These are phyloP conservation scores for Tonatia bakeri DNA, from an alignment of 2,113 vertebrate genomes.

Conservation along the genomic window DNA sequence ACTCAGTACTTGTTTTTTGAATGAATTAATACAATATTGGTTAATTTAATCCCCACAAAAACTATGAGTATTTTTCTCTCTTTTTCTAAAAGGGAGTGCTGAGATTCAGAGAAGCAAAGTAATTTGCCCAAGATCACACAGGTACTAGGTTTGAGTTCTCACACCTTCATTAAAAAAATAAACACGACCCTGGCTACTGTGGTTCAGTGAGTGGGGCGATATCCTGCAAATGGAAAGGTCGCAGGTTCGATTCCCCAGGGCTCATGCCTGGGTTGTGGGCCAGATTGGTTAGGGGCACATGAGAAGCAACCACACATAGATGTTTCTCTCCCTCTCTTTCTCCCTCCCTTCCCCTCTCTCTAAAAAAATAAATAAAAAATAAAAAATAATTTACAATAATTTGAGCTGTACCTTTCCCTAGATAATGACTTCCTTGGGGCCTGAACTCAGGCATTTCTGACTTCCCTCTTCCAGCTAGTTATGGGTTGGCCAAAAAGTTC, in stretches of 20 bases:
- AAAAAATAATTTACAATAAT: neutral
- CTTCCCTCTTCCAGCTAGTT: neutral
- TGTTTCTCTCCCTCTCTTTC: neutral
- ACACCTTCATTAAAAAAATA: neutral
- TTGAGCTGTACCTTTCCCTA: neutral
- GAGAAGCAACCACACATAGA: too few relatives aligned
- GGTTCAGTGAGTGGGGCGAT: too few relatives aligned
- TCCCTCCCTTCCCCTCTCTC: neutral
- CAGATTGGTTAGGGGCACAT: too few relatives aligned
- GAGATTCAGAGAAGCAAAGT: neutral
- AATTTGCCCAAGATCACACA: neutral
- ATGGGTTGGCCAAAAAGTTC: too few relatives aligned
- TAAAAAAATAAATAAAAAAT: neutral
- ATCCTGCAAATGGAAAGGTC: too few relatives aligned
- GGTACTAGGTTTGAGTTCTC: neutral
- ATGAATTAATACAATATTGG: neutral
- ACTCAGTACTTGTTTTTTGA: neutral
- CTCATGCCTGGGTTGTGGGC: too few relatives aligned
- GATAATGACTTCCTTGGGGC: conserved; percentile 16
- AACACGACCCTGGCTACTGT: neutral
- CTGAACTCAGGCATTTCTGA: neutral
- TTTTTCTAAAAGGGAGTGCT: neutral
- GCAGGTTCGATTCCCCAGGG: too few relatives aligned
- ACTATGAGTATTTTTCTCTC: neutral
- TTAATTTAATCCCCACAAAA: neutral